Evolutionary conservation across 2,113 vertebrate genomes (phyloP), one percentile per base, ranked within the genome.

Genomic region (Epinephelus cyanopodus): DNA sequence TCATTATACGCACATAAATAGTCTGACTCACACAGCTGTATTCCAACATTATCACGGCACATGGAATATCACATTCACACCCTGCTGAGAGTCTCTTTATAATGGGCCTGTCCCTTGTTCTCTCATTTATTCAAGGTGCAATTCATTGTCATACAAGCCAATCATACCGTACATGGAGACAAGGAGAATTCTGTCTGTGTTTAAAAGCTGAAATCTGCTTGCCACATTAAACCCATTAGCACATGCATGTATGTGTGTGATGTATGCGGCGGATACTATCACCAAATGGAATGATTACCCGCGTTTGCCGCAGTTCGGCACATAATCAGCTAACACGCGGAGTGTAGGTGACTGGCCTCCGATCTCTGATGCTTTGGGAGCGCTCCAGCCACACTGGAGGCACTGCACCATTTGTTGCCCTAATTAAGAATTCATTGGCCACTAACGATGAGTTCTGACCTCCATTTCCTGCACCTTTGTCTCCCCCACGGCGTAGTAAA

Each of bases 371-470:
- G 83, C 82, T 93, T 72, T 89, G 91, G 88, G 83, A 82, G 60
- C 4, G 56, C 67, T 92, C 88, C 87, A 92, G 84, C 76, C 87
- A 87, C 74, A 78, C 83, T 89, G 63, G 67, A 68, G 87, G 87
- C 90, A 84, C 83, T 91, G 91, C 92, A 91, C 90, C 94, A 95
- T 95, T 95, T 93, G 93, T 91, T 94, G 91, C 74, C 92, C 93
- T 94, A 93, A 95, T 95, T 93, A 95, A 94, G 91, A 94, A 95
- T 95, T 94, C 93, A 95, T 92, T 91, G 88, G 84, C 91, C 87
- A 89, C 91, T 94, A 93, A 95, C 80, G 86, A 94, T 92, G 89
- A 94, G 89, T 91, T 92, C 87, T 93, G 92, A 92, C 91, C 92
- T 92, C 89, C 90, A 92, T 91, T 91, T 91, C 82, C 92, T 91